These are phyloP conservation scores for Calliopsis andreniformis DNA, from an alignment of 1,140 invertebrate genomes.

Conservation along the genomic window DNA sequence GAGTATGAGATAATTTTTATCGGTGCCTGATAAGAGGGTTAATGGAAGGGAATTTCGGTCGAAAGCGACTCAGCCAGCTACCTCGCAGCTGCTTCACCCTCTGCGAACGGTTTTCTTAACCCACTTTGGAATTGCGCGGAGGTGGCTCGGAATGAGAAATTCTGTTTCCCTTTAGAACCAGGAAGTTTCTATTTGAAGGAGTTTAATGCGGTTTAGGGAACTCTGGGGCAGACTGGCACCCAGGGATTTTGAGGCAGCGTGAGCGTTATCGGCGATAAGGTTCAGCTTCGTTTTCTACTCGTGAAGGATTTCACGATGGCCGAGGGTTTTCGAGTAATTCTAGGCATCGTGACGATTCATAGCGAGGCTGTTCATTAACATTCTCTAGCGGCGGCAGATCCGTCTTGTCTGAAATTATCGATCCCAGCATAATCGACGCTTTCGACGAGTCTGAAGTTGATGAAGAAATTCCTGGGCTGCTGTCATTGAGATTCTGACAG, in stretches of 20 bases:
- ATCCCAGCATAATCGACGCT: slow-evolving; percentile 39
- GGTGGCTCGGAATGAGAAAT: background rate
- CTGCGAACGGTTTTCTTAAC: background rate
- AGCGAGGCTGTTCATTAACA: slow-evolving; percentile 10
- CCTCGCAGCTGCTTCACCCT: background rate
- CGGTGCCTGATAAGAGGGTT: background rate
- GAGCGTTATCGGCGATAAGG: too few relatives aligned
- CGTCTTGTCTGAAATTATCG: slow-evolving; percentile 46
- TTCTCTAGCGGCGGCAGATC: slow-evolving; percentile 3
- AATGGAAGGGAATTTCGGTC: background rate
- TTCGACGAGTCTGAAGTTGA: slow-evolving; percentile 43
- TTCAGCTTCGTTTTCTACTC: background rate
- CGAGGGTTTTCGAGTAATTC: too few relatives aligned
- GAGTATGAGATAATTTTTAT: slow-evolving; percentile 17
- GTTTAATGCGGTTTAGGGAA: background rate
- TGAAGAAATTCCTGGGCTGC: slow-evolving; percentile 58
- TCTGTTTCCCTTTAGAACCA: background rate
- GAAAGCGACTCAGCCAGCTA: background rate
- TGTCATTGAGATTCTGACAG: slow-evolving; percentile 46
- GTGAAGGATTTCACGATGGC: background rate
- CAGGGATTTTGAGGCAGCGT: too few relatives aligned
- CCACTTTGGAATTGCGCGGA: background rate
- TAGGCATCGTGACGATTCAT: background rate
- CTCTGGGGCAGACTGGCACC: too few relatives aligned
- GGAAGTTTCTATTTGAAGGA: background rate